Evolutionary conservation across 2,113 vertebrate species (phyloP).

Genomic region (Montifringilla adamsi): DNA sequence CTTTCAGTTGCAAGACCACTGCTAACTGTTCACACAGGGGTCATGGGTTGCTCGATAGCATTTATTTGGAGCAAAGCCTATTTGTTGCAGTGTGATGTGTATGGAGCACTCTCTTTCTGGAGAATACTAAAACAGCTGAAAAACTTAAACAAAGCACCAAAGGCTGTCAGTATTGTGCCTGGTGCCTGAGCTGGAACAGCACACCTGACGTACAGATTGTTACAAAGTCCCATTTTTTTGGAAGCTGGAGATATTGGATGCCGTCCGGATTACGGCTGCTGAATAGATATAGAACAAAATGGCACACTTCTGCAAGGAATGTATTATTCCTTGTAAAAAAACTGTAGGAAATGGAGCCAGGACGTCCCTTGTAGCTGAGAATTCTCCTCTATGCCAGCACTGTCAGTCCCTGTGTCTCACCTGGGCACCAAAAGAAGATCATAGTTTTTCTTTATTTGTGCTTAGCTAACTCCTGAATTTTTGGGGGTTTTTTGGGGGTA

Average conservation of each 20-base stretch:
- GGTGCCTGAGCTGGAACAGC: not conserved
- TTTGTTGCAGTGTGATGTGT: accelerated
- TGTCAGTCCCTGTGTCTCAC: not conserved
- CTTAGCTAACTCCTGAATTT: not conserved
- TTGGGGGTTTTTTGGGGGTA: accelerated
- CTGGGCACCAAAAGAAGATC: not conserved
- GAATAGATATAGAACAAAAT: not conserved
- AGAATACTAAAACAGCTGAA: not conserved
- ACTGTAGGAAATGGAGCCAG: not conserved
- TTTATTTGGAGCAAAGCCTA: not conserved
- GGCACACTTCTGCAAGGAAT: not conserved
- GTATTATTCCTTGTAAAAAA: not conserved
- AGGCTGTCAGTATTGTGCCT: not conserved
- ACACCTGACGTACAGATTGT: not conserved
- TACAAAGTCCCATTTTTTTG: not conserved
- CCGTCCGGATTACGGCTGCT: not conserved
- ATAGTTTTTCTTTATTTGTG: not conserved
- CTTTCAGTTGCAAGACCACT: not conserved
- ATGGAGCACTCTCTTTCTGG: not conserved
- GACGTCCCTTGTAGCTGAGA: not conserved
- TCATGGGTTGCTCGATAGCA: not conserved
- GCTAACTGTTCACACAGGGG: not conserved
- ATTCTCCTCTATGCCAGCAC: not conserved
- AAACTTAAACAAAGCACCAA: not conserved
- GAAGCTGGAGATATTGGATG: not conserved